Evolutionary conservation across 1,140 invertebrate species (phyloP).

Genomic region (Hermetia illucens): DNA sequence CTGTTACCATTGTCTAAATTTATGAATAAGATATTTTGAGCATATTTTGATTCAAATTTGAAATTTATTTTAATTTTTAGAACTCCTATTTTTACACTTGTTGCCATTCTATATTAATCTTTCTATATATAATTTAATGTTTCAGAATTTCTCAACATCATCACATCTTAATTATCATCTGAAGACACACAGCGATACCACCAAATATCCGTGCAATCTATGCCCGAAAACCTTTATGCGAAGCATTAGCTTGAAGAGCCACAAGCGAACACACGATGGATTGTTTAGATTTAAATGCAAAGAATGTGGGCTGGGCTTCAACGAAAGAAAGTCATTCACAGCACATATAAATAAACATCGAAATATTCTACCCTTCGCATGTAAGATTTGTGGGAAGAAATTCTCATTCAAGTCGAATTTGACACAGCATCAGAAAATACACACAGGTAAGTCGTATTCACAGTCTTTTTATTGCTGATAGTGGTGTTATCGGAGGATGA

Average conservation of each 20-base stretch:
- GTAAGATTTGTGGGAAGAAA: conserved; percentile 29
- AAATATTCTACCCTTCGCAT: conserved; percentile 21
- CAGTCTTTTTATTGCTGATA: background rate
- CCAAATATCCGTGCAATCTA: conserved; percentile 6
- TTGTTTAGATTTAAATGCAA: conserved; percentile 9
- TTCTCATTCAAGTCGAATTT: conserved; percentile 32
- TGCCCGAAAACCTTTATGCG: conserved; percentile 16
- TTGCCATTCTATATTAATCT: no score
- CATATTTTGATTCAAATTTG: no score
- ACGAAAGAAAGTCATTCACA: conserved; percentile 8
- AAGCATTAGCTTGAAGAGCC: conserved; percentile 10
- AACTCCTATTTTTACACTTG: no score
- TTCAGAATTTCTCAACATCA: conserved; percentile 16
- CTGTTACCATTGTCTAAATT: no score
- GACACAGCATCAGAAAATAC: conserved; percentile 24
- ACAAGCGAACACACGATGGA: conserved; percentile 11
- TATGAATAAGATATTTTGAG: no score
- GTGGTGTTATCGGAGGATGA: background rate
- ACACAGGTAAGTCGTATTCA: conserved; percentile 14
- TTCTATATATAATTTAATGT: no score
- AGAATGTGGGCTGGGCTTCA: conserved; percentile 14
- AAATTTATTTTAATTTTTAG: no score
- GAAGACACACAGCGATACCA: conserved; percentile 13
- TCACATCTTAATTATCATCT: conserved; percentile 22
- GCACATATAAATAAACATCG: conserved; percentile 13